Percentiles rank a stretch among this genome's conserved stretches.
These are phyloP conservation scores for Dryoscopus gambensis DNA, from an alignment of 2,113 vertebrate species.

Conservation along the genomic window DNA sequence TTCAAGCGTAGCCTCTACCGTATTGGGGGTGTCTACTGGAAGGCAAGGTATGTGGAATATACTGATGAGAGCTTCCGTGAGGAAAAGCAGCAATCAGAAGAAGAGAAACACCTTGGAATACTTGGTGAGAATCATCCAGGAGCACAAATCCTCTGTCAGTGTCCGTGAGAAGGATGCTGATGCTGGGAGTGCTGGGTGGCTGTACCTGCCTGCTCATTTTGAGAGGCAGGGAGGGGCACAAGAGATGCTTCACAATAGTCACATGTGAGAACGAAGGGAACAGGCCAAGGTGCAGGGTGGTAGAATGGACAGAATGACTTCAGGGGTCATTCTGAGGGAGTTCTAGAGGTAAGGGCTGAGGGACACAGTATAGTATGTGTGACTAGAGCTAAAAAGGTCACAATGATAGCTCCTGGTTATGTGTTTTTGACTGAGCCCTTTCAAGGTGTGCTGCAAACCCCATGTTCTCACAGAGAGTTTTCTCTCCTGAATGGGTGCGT, in stretches of 20 bases:
- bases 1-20: conserved; percentile 49
- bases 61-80: conserved; percentile 72
- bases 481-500: background rate
- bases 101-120: conserved; percentile 75
- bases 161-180: background rate
- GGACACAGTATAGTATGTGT: background rate
- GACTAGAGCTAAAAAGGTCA: background rate
- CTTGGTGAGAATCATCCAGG: conserved; percentile 58
- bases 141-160: background rate
- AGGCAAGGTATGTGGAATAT: conserved; percentile 74
- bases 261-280: background rate
- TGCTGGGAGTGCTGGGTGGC: background rate
- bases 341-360: background rate
- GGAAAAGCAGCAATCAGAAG: conserved; percentile 52
- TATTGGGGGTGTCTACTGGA: conserved; percentile 77
- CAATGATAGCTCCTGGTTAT: background rate
- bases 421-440: background rate
- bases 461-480: background rate
- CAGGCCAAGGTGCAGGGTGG: background rate
- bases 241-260: background rate
- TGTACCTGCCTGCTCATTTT: background rate
- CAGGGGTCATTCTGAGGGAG: background rate
- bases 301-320: background rate
- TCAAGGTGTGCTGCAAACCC: background rate
- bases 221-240: background rate